Evolutionary conservation across 1,140 invertebrate genomes (phyloP), one percentile per base, ranked within the genome.

Genomic region (Brachystomella parvula): DNA sequence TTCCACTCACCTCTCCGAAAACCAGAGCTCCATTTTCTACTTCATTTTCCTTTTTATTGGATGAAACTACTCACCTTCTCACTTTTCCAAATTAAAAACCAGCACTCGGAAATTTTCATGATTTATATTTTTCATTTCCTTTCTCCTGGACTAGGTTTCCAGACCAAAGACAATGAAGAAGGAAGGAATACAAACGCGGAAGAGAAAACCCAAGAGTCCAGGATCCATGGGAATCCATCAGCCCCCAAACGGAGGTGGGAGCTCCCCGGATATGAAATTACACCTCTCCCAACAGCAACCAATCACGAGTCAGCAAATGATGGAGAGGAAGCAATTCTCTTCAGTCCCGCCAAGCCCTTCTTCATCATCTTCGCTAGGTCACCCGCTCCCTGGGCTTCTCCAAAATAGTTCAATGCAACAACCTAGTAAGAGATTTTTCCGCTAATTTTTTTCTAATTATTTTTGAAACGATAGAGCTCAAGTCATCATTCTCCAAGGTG

Each of bases 141-240:
- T n/a, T n/a, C n/a, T n/a, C n/a, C n/a, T n/a, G n/a, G n/a, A n/a
- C 2, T 33, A 80, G 79, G 77, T 79, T 15, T 72, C 79, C 78
- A 82, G 92, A 64, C 95, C 95, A 3, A 84, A 92, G 68, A 90
- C 93, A 30, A 97, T 98, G 94, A 84, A 94, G 74, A 90, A 96
- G 75, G 94, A 97, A 76, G 94, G 92, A 9, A 97, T 98, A 76
- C 94, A 97, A 79, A 97, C 94, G 21, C 81, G 95, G 68, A 90
- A 95, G 79, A 84, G 95, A 73, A 87, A 94, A 75, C 92, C 92
- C 2, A 87, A 89, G 49, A 70, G 67, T 69, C 71, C 71, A 6
- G 71, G 59, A 17, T 49, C 62, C 19, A 67, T 71, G 44, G 56
- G 47, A 24, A 53, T 53, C 6, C 49, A 53, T 53, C 49, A 53